These are phyloP conservation scores for Conus ventricosus DNA, from an alignment of 1,140 invertebrate genomes.

Conservation along the genomic window DNA sequence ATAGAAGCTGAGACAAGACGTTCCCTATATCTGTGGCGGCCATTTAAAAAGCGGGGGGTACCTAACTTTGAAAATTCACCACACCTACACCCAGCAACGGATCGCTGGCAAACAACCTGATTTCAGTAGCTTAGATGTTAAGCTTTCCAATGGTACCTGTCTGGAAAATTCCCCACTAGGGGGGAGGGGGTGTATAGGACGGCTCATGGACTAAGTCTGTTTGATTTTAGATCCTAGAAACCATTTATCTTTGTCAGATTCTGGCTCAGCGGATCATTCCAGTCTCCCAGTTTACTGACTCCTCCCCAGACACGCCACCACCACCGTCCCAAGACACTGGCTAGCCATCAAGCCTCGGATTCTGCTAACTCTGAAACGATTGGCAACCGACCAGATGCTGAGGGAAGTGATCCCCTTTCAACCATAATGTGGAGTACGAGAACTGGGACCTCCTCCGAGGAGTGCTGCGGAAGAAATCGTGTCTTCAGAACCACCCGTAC, in stretches of 20 bases:
- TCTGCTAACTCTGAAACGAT: background rate
- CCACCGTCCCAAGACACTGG: background rate
- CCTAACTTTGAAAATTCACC: too few species aligned
- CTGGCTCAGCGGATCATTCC: background rate
- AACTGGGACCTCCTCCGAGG: conserved; percentile 26
- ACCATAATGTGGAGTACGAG: conserved; percentile 27
- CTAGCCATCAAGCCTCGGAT: background rate
- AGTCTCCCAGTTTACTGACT: conserved; percentile 6
- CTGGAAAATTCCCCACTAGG: too few species aligned
- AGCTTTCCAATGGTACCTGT: too few species aligned
- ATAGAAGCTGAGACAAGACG: too few species aligned
- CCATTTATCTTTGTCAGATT: background rate
- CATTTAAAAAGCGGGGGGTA: too few species aligned
- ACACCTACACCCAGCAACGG: too few species aligned
- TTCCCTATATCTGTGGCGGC: too few species aligned
- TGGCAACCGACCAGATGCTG: conserved; percentile 22
- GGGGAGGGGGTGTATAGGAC: too few species aligned
- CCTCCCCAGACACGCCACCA: conserved; percentile 6
- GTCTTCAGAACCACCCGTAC: conserved; percentile 18
- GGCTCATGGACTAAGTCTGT: too few species aligned
- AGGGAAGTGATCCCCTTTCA: conserved; percentile 25
- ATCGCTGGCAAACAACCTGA: too few species aligned
- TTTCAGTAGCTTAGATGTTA: too few species aligned
- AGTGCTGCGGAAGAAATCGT: background rate
- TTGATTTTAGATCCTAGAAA: too few species aligned